phyloP scores from a whole-genome alignment of 2,888 invertebrate genomes.

The Lithodes maja region DNA sequence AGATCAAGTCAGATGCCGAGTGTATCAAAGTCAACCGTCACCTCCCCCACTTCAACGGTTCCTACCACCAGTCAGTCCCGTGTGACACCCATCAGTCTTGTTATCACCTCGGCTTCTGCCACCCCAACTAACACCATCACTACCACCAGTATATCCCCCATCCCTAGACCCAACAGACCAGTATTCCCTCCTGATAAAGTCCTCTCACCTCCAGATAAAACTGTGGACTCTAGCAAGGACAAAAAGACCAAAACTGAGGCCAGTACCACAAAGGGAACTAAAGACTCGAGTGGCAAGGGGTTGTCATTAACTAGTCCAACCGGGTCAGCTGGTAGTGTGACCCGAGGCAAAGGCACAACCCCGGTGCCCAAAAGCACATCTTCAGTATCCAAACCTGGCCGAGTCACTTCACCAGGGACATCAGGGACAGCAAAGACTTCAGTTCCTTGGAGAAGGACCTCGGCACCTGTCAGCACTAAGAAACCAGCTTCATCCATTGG shows the following conservation, averaged over 20 bases:
- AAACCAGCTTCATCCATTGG: conserved; percentile 8
- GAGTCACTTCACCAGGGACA: conserved; percentile 43
- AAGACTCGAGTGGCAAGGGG: conserved; percentile 24
- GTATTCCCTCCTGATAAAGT: conserved; percentile 70
- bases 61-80: background rate
- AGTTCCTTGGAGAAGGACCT: conserved; percentile 13
- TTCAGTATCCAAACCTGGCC: conserved; percentile 41
- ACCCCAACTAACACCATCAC: background rate
- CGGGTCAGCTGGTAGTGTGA: background rate
- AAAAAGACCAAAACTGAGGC: conserved; percentile 7
- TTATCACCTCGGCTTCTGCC: background rate
- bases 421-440: conserved; percentile 19
- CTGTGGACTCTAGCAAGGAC: background rate
- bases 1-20: conserved; percentile 11
- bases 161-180: conserved; percentile 41
- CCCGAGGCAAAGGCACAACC: conserved; percentile 42
- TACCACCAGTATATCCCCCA: conserved; percentile 47
- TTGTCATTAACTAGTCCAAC: conserved; percentile 6
- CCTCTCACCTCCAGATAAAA: conserved; percentile 56
- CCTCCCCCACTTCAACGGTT: conserved; percentile 16
- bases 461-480: conserved; percentile 18
- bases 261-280: background rate
- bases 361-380: conserved; percentile 41
- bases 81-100: background rate
- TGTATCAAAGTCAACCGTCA: conserved; percentile 27